These are phyloP conservation scores for Mesitornis unicolor DNA, from an alignment of 2,113 vertebrate genomes.

Conservation along the genomic window DNA sequence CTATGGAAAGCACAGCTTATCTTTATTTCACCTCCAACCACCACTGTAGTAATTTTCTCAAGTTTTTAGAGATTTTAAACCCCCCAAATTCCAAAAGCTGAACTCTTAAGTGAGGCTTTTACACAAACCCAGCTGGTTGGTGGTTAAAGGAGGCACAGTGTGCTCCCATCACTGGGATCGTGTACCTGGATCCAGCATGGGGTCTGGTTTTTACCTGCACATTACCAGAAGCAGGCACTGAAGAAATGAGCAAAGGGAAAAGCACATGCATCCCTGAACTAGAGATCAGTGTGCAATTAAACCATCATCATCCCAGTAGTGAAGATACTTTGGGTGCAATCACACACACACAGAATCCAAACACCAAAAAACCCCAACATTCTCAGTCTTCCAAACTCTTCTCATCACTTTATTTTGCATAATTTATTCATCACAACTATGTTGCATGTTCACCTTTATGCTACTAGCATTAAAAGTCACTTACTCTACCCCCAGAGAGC, in stretches of 20 bases:
- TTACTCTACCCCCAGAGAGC: neutral
- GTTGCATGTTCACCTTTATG: neutral
- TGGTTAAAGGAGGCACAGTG: neutral
- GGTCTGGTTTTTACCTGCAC: neutral
- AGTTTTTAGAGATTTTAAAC: neutral
- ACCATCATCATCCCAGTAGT: rapidly evolving
- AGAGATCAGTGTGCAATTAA: neutral
- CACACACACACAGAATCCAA: too few species aligned
- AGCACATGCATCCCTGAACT: neutral
- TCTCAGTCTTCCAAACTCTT: neutral
- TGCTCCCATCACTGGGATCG: neutral
- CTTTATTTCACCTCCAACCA: neutral
- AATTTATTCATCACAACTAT: neutral
- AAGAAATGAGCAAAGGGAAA: neutral
- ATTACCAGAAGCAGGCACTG: neutral
- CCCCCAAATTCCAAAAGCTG: neutral
- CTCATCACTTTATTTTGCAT: neutral
- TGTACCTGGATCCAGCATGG: neutral
- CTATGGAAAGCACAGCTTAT: neutral
- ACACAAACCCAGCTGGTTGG: neutral
- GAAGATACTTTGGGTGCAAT: rapidly evolving
- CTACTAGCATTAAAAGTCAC: neutral
- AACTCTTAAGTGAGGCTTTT: neutral
- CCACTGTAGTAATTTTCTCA: neutral
- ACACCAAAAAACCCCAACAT: rapidly evolving